These are phyloP conservation scores for Lytechinus pictus DNA, from an alignment of 35 echinoderm and acorn worm species.

Conservation along the genomic window DNA sequence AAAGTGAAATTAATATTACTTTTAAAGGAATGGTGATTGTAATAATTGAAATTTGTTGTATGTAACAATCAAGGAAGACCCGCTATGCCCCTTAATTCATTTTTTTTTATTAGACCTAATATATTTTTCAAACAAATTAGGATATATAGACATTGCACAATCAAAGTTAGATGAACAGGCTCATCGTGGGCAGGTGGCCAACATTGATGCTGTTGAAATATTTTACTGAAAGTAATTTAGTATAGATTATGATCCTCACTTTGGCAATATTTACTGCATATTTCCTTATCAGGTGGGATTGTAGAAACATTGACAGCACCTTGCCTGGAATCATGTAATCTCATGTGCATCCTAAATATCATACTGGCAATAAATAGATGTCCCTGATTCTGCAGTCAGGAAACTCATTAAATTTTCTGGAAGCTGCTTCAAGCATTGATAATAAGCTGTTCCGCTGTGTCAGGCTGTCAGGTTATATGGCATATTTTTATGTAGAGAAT, in stretches of 20 bases:
- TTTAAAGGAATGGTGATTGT: no score
- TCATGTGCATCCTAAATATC: not conserved
- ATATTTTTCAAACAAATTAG: no score
- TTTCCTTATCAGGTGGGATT: not conserved
- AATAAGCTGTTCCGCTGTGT: constrained; percentile 16
- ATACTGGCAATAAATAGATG: not conserved
- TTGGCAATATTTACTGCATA: not conserved
- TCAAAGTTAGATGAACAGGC: no score
- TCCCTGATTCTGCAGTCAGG: constrained; percentile 10
- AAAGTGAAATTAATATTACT: no score
- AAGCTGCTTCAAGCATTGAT: constrained; percentile 30
- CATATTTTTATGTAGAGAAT: not conserved
- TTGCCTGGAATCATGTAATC: not conserved
- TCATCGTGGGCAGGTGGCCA: no score
- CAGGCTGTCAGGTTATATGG: not conserved
- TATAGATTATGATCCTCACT: not conserved
- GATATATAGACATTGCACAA: no score
- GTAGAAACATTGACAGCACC: not conserved
- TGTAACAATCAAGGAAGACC: no score
- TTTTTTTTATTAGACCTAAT: no score
- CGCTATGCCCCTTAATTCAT: no score
- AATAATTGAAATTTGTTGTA: no score
- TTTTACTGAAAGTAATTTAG: not conserved
- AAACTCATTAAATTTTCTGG: constrained; percentile 33
- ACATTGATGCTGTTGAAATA: no score